phyloP scores from a whole-genome alignment of 2,113 vertebrate species.

The Thalassarche chlororhynchos region DNA sequence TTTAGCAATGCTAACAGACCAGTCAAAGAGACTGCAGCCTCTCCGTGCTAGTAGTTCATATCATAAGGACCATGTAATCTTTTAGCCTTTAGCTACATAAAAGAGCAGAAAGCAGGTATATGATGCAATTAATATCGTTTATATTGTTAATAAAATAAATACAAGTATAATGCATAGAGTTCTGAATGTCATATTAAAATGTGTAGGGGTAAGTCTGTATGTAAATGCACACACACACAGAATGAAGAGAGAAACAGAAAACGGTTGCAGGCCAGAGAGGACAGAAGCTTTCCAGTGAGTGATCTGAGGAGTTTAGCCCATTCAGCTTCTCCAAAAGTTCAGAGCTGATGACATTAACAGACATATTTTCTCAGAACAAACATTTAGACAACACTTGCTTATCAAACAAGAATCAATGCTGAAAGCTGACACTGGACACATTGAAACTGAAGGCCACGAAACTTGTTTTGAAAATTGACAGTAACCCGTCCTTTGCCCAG shows the following conservation, averaged over 20 bases:
- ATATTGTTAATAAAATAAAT: not conserved
- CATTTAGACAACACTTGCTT: not conserved
- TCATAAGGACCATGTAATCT: not conserved
- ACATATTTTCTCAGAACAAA: not conserved
- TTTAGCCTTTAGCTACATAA: not conserved
- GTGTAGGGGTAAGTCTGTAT: not conserved
- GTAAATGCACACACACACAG: not conserved
- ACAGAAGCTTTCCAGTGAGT: not conserved
- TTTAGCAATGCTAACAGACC: not conserved
- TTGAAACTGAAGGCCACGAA: not conserved
- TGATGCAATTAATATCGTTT: not conserved
- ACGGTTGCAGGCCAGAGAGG: not conserved
- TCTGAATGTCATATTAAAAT: not conserved
- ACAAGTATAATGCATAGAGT: not conserved
- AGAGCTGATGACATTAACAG: not conserved
- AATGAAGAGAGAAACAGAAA: not conserved
- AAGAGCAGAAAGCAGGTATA: not conserved
- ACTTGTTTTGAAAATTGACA: not conserved
- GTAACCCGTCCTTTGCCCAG: not conserved
- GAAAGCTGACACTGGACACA: not conserved
- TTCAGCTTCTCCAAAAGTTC: not conserved
- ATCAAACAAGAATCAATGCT: not conserved
- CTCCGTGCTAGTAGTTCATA: not conserved
- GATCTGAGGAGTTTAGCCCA: not conserved
- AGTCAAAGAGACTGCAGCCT: not conserved